A percentile compares a stretch with the other conserved stretches of the same genome.
phyloP scores from a whole-genome alignment of 1,140 invertebrate genomes.

The Parasteatoda tepidariorum region DNA sequence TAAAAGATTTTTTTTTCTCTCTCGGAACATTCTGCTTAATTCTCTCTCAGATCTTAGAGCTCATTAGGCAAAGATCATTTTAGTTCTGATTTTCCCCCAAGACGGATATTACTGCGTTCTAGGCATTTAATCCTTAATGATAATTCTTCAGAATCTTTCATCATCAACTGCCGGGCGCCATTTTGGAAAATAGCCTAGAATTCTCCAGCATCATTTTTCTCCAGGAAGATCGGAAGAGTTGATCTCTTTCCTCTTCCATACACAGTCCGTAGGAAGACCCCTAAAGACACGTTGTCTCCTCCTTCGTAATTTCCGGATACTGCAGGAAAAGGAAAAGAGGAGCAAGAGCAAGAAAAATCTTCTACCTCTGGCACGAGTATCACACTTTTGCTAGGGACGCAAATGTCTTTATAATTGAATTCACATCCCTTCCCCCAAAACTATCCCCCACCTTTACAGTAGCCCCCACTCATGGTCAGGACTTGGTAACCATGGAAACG shows the following conservation, averaged over 20 bases:
- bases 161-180: slow-evolving; percentile 44
- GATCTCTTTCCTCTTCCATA: slow-evolving; percentile 15
- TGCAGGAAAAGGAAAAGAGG: slow-evolving; percentile 29
- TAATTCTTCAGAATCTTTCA: slow-evolving; percentile 16
- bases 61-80: slow-evolving; percentile 5
- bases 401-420: slow-evolving; percentile 61
- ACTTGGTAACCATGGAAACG: slow-evolving; percentile 51
- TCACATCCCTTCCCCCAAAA: slow-evolving; percentile 22
- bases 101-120: slow-evolving; percentile 21
- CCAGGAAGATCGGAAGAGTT: slow-evolving; percentile 42
- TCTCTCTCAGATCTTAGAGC: background rate
- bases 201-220: slow-evolving; percentile 29
- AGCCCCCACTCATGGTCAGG: slow-evolving; percentile 19
- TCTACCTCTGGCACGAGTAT: slow-evolving; percentile 54
- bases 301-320: slow-evolving; percentile 53
- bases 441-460: background rate
- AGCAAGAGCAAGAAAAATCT: slow-evolving; percentile 49
- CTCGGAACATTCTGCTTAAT: background rate
- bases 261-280: background rate
- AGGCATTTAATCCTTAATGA: background rate
- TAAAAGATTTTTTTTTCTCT: background rate
- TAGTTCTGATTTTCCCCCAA: background rate
- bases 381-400: slow-evolving; percentile 55
- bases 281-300: slow-evolving; percentile 49
- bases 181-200: slow-evolving; percentile 37